Evolutionary conservation across 2,113 vertebrate genomes (phyloP).

Genomic region (Sturnus vulgaris): DNA sequence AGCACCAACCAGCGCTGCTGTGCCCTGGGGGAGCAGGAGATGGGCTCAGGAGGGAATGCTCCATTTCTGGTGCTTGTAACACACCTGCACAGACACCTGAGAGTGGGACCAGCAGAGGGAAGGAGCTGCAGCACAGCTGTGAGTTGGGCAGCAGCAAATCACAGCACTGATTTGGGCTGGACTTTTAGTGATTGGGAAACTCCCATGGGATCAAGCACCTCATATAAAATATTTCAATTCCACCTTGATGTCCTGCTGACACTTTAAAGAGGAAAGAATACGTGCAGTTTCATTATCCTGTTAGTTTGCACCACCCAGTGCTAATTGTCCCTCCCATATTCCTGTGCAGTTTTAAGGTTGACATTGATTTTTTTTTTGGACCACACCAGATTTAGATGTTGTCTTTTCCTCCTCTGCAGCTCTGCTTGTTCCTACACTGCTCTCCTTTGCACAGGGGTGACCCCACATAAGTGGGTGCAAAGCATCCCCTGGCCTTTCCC

Average conservation of each 20-base stretch:
- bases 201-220: background rate
- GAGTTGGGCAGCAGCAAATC: no score
- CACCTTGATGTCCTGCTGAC: background rate
- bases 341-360: background rate
- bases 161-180: background rate
- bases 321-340: background rate
- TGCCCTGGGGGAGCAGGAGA: background rate
- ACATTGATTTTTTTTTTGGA: background rate
- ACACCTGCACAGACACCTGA: background rate
- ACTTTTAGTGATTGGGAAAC: background rate
- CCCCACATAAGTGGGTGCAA: fast-evolving
- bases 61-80: background rate
- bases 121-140: background rate
- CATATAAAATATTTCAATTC: background rate
- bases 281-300: background rate
- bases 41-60: background rate
- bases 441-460: background rate
- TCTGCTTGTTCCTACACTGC: background rate
- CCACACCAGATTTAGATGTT: background rate
- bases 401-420: background rate
- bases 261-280: background rate
- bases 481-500: background rate
- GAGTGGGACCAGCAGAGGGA: background rate
- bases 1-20: background rate
- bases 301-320: background rate